Conservation (phyloP, 1,140 invertebrate species). For the Listronotus oregonensis region DNA sequence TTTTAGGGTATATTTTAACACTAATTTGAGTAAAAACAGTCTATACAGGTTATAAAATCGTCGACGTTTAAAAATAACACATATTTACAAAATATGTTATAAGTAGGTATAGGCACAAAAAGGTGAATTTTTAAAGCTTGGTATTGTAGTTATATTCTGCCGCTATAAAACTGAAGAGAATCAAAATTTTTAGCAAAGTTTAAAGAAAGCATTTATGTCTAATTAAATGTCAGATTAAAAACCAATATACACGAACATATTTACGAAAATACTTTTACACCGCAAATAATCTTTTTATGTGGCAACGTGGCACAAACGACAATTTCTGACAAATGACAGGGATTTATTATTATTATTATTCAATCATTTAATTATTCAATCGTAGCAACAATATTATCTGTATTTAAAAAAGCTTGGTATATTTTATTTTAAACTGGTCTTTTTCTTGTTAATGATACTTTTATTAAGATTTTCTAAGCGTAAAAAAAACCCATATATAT, state of each 20-base stretch:
- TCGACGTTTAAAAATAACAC: conserved; percentile 14
- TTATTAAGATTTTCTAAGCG: too few species aligned
- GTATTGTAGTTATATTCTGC: background rate
- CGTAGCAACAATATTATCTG: too few species aligned
- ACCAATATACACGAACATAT: background rate
- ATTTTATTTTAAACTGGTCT: too few species aligned
- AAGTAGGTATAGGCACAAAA: conserved; percentile 23
- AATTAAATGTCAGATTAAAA: background rate
- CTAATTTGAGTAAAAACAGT: conserved; percentile 24
- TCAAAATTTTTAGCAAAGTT: background rate
- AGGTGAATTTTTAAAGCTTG: conserved; percentile 24
- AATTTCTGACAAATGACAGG: too few species aligned
- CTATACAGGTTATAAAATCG: conserved; percentile 25
- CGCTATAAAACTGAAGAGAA: background rate
- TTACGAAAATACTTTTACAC: too few species aligned
- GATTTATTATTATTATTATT: too few species aligned
- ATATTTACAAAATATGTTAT: conserved; percentile 18
- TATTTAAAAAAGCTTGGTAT: too few species aligned
- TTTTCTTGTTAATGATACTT: too few species aligned
- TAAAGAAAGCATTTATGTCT: background rate
- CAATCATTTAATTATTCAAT: too few species aligned
- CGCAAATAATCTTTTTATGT: too few species aligned
- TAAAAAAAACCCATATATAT: too few species aligned
- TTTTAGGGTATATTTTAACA: conserved; percentile 9
- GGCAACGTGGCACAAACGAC: too few species aligned